phyloP scores from a whole-genome alignment of 1,140 invertebrate species.

The Acromyrmex echinatior region DNA sequence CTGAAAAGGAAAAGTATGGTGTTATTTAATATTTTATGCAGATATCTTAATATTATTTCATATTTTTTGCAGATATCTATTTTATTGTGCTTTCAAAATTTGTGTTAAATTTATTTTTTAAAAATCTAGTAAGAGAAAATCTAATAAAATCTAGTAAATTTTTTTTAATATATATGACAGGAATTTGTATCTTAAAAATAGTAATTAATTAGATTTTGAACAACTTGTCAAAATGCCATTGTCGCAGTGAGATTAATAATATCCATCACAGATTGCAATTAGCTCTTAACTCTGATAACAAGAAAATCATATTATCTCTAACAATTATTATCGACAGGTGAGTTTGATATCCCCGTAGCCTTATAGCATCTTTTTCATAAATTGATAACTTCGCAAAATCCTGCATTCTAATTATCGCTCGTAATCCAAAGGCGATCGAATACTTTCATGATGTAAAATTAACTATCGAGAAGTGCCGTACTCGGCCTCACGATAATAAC shows the following conservation, averaged over 20 bases:
- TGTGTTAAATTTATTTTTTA: background rate
- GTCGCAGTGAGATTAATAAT: background rate
- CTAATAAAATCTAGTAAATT: background rate
- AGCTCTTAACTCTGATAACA: background rate
- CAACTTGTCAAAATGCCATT: background rate
- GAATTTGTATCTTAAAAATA: background rate
- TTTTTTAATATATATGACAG: background rate
- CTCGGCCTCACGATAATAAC: slow-evolving; percentile 23
- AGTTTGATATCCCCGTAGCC: background rate
- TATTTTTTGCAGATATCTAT: background rate
- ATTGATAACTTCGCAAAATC: slow-evolving; percentile 29
- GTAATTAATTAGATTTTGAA: slow-evolving; percentile 6
- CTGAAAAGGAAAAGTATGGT: background rate
- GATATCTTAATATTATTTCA: background rate
- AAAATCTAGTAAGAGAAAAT: too few species aligned
- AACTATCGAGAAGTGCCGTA: background rate
- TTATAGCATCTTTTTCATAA: background rate
- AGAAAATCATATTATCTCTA: background rate
- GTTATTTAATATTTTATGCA: background rate
- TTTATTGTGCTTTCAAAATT: background rate
- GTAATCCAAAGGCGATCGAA: slow-evolving; percentile 6
- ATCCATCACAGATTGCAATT: slow-evolving; percentile 6
- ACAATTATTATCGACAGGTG: background rate
- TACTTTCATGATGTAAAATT: slow-evolving; percentile 47
- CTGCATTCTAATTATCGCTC: slow-evolving; percentile 36